A percentile compares a stretch with the other conserved stretches of the same genome.
phyloP scores from a whole-genome alignment of 2,888 invertebrate species.

The Darwinula stevensoni region DNA sequence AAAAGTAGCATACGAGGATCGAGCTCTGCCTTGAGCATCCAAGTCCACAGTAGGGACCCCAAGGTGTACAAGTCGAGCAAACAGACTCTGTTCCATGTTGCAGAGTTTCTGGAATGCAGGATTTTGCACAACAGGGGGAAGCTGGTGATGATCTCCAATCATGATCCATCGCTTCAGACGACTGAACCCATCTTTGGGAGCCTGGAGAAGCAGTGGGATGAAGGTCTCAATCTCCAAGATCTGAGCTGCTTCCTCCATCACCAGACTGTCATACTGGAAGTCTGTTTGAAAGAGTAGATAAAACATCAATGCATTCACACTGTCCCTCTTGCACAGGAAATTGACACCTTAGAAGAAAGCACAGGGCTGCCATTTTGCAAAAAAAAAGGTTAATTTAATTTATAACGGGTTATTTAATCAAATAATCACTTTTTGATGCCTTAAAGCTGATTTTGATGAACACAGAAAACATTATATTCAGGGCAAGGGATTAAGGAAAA shows the following conservation, averaged over 20 bases:
- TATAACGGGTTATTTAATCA: too few relatives aligned
- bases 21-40: constrained; percentile 86
- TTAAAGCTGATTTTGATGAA: too few relatives aligned
- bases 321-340: too few relatives aligned
- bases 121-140: constrained; percentile 97
- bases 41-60: constrained; percentile 91
- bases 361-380: too few relatives aligned
- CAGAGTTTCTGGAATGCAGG: constrained; percentile 99
- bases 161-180: constrained; percentile 97
- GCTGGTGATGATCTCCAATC: constrained; percentile 97
- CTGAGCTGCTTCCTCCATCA: constrained; percentile 98
- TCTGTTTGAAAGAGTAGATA: constrained; percentile 19
- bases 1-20: constrained; percentile 28
- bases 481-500: too few relatives aligned
- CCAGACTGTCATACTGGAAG: constrained; percentile 91
- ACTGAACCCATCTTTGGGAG: constrained; percentile 83
- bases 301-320: constrained; percentile 5
- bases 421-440: too few relatives aligned
- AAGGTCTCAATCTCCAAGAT: constrained; percentile 98
- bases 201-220: constrained; percentile 89
- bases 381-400: too few relatives aligned
- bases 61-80: constrained; percentile 76
- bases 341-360: too few relatives aligned
- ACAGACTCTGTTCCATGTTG: constrained; percentile 97
- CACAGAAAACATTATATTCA: too few relatives aligned